Percentiles rank a stretch among this genome's conserved stretches.
Conservation (phyloP, 2,888 invertebrate species). For the Halocaridina rubra region DNA sequence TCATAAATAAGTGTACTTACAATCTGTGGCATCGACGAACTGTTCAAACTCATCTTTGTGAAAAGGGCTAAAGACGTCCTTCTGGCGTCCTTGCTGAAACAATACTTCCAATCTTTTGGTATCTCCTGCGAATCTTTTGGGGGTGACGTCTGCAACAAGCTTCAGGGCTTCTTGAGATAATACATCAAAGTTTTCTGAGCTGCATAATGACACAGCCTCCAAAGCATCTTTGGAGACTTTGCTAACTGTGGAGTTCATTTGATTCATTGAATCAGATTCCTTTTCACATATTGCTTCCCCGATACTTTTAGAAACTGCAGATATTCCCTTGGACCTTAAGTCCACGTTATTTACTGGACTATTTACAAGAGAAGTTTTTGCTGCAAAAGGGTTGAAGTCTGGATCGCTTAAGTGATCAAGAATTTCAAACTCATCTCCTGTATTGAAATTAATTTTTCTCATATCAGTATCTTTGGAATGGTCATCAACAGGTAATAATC, state of each 20-base stretch:
- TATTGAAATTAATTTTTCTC: no score
- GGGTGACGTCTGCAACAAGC: neutral
- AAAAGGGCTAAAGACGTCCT: neutral
- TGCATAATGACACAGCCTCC: no score
- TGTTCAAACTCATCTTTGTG: neutral
- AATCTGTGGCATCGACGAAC: neutral
- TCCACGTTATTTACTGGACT: neutral
- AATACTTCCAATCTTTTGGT: neutral
- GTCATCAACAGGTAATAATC: no score
- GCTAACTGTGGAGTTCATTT: no score
- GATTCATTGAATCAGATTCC: no score
- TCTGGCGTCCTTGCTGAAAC: neutral
- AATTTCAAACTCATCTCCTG: neutral
- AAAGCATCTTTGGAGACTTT: no score
- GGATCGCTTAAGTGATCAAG: neutral
- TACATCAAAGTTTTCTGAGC: neutral
- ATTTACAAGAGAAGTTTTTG: neutral
- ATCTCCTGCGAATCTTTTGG: neutral
- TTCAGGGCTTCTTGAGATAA: neutral
- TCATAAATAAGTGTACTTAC: no score
- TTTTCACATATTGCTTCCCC: no score
- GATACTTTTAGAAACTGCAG: no score
- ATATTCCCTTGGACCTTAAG: no score
- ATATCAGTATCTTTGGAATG: no score
- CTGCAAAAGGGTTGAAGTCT: neutral